phyloP scores from a whole-genome alignment of 2,113 vertebrate genomes.

The Dendrocopos noguchii region DNA sequence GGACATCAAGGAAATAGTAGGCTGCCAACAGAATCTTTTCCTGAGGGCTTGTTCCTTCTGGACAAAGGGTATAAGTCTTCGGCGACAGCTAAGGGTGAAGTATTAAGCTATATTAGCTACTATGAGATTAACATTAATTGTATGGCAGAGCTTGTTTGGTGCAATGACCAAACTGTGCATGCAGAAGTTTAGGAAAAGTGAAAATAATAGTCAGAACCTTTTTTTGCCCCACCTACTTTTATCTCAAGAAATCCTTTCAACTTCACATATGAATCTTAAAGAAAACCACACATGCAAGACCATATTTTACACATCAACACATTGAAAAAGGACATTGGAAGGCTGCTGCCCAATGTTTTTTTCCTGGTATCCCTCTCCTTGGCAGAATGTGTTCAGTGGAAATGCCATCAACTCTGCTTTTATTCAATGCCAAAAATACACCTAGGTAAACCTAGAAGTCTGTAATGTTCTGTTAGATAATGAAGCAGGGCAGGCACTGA shows the following conservation, averaged over 20 bases:
- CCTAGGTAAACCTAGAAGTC: neutral
- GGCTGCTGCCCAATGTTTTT: neutral
- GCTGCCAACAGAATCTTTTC: neutral
- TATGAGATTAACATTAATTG: conserved; percentile 50
- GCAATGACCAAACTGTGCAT: conserved; percentile 42
- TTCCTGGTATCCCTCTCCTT: neutral
- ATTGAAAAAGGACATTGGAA: neutral
- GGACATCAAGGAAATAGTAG: neutral
- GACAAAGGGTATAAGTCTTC: neutral
- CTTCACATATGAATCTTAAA: neutral
- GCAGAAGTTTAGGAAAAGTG: conserved; percentile 43
- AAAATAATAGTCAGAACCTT: conserved; percentile 13
- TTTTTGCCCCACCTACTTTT: conserved; percentile 1
- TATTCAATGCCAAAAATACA: neutral
- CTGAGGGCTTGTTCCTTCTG: neutral
- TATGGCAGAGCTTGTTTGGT: conserved; percentile 47
- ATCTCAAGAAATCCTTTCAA: conserved; percentile 18
- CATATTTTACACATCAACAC: neutral
- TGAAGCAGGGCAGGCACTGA: neutral
- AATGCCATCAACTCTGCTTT: neutral
- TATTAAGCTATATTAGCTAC: neutral
- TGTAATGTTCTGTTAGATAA: neutral
- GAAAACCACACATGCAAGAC: neutral
- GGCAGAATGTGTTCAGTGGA: neutral
- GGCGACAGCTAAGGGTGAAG: neutral